phyloP scores from a whole-genome alignment of 2,888 invertebrate genomes.

The Mesorhabditis belari region DNA sequence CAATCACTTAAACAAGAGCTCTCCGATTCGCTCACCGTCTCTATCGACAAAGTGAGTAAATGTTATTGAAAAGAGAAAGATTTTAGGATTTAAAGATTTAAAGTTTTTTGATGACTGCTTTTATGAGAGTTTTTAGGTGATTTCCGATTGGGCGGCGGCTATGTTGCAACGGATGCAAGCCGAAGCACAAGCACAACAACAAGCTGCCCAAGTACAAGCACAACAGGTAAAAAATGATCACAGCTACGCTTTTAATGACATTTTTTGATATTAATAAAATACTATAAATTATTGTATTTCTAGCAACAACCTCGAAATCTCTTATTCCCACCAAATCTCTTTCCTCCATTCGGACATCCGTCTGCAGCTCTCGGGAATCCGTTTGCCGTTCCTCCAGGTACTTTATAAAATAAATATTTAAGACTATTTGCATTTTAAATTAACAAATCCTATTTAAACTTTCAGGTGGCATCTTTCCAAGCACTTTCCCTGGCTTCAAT shows the following conservation, averaged over 20 bases:
- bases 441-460: no score
- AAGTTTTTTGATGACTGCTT: not conserved
- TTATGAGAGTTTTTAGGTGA: not conserved
- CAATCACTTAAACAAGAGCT: slow-evolving; percentile 84
- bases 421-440: not conserved
- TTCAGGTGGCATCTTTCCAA: slow-evolving; percentile 33
- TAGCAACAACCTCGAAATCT: not conserved
- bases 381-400: slow-evolving; percentile 7
- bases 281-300: not conserved
- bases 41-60: slow-evolving; percentile 72
- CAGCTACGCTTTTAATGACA: not conserved
- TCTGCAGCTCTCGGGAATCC: not conserved
- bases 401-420: not conserved
- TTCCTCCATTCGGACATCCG: not conserved
- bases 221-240: not conserved
- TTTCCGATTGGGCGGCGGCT: not conserved
- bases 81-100: slow-evolving; percentile 4
- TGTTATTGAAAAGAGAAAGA: no score
- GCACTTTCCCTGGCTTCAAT: slow-evolving; percentile 21
- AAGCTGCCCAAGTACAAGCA: not conserved
- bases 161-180: not conserved
- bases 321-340: not conserved
- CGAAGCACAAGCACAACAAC: not conserved
- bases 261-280: no score
- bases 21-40: slow-evolving; percentile 71